Percentiles rank a stretch among this genome's conserved stretches.
These are phyloP conservation scores for Heliothis subflexa DNA, from an alignment of 1,140 invertebrate genomes.

Conservation along the genomic window DNA sequence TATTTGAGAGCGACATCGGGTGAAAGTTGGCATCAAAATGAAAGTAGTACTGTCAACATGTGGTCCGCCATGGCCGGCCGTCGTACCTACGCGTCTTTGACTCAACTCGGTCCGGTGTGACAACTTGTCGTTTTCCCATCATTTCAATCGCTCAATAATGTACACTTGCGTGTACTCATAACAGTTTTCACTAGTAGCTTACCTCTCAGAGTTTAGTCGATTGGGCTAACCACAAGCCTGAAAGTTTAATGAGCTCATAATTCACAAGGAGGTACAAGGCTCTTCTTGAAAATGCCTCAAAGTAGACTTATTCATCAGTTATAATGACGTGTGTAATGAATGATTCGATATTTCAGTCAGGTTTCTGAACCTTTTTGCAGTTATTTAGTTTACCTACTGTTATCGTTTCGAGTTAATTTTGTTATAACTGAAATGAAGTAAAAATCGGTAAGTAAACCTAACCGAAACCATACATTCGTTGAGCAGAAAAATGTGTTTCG, in stretches of 20 bases:
- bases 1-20: conserved; percentile 72
- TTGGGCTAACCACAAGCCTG: conserved; percentile 13
- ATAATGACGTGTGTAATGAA: no score
- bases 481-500: conserved; percentile 60
- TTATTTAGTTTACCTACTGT: no score
- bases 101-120: conserved; percentile 57
- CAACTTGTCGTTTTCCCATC: conserved; percentile 77
- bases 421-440: not conserved
- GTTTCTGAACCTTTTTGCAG: no score
- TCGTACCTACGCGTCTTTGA: conserved; percentile 52
- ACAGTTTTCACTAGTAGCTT: conserved; percentile 33
- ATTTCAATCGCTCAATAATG: conserved; percentile 68
- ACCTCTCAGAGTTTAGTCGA: conserved; percentile 23
- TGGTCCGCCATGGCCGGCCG: conserved; percentile 59
- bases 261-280: not conserved
- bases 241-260: conserved; percentile 30
- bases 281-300: no score
- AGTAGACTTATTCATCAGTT: no score
- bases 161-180: conserved; percentile 43
- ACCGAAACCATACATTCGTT: conserved; percentile 52
- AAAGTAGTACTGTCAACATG: conserved; percentile 81
- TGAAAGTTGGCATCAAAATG: conserved; percentile 83
- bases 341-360: no score
- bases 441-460: conserved; percentile 15
- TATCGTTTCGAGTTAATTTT: no score